Conservation (phyloP, 2,888 invertebrate genomes). For the Eugnorisma glareosa region DNA sequence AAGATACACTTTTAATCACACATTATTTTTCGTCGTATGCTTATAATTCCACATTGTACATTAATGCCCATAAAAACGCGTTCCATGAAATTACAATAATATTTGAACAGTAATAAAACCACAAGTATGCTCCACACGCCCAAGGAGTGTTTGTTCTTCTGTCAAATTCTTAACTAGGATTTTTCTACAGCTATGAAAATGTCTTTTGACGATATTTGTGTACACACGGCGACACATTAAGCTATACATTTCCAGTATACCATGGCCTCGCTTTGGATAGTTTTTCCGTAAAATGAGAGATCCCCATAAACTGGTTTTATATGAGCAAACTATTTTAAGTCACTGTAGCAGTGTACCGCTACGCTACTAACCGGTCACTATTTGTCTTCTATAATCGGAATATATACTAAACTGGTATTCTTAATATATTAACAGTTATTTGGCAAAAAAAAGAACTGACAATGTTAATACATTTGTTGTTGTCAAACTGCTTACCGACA, state of each 20-base stretch:
- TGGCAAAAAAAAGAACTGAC: neutral
- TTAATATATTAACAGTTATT: slow-evolving; percentile 25
- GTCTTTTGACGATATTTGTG: neutral
- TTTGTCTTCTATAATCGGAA: slow-evolving; percentile 8
- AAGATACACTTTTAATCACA: slow-evolving; percentile 17
- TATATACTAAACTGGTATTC: slow-evolving; percentile 21
- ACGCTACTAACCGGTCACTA: slow-evolving; percentile 27
- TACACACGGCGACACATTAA: neutral
- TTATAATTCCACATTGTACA: slow-evolving; percentile 8
- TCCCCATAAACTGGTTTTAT: neutral
- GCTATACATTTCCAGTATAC: neutral
- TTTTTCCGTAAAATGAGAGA: neutral
- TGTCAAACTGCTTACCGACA: neutral
- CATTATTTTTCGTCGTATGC: slow-evolving; percentile 10
- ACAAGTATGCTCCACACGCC: slow-evolving; percentile 13
- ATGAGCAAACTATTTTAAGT: slow-evolving; percentile 1
- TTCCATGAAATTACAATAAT: slow-evolving; percentile 46
- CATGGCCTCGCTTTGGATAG: neutral
- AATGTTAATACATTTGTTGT: slow-evolving; percentile 2
- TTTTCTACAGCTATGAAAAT: slow-evolving; percentile 31
- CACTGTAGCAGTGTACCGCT: slow-evolving; percentile 24
- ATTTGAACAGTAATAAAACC: slow-evolving; percentile 50
- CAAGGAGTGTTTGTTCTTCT: slow-evolving; percentile 34
- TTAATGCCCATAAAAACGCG: slow-evolving; percentile 17
- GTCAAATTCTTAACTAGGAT: slow-evolving; percentile 19